phyloP scores from a whole-genome alignment of 1,140 invertebrate species.

The Drosophila pallidifrons region DNA sequence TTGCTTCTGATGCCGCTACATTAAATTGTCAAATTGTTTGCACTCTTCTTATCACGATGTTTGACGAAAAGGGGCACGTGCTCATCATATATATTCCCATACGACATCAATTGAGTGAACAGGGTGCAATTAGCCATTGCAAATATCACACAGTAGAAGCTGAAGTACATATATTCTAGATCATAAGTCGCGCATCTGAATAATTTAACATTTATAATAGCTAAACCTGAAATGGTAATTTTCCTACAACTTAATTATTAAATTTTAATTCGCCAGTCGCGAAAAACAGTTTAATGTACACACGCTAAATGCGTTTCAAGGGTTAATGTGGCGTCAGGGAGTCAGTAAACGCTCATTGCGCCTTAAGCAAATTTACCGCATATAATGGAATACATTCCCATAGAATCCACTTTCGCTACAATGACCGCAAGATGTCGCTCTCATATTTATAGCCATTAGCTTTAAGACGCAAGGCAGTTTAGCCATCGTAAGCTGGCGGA shows the following conservation, averaged over 20 bases:
- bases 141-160: background rate
- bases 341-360: background rate
- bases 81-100: conserved; percentile 40
- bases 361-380: background rate
- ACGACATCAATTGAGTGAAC: conserved; percentile 4
- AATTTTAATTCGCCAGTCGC: background rate
- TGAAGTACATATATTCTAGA: background rate
- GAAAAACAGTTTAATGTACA: background rate
- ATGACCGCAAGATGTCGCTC: background rate
- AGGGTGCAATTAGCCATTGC: background rate
- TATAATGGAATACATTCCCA: background rate
- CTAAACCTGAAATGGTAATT: background rate
- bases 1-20: conserved; percentile 66
- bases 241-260: background rate
- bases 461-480: background rate
- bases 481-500: conserved; percentile 1
- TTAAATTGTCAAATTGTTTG: conserved; percentile 84
- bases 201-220: background rate
- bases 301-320: background rate
- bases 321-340: background rate
- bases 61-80: conserved; percentile 59
- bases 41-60: conserved; percentile 64
- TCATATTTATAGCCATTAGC: background rate
- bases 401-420: background rate
- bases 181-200: background rate